Percentiles rank a stretch among this genome's conserved stretches.
These are phyloP conservation scores for Puffinus mauretanicus DNA, from an alignment of 2,113 vertebrate species.

Conservation along the genomic window DNA sequence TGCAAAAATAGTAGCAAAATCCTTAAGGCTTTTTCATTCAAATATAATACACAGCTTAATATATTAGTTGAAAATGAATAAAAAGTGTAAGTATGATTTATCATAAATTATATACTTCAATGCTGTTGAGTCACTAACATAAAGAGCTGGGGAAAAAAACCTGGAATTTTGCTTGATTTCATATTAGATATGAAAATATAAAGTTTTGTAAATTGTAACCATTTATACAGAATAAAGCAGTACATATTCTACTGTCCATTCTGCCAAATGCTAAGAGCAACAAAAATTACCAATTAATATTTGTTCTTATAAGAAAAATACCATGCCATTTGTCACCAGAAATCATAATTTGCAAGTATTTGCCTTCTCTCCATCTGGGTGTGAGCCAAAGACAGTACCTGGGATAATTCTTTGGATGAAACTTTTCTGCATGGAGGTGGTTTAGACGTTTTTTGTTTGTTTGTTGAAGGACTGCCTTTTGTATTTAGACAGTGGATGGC, in stretches of 20 bases:
- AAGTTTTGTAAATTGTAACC: neutral
- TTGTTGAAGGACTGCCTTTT: neutral
- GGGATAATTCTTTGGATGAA: neutral
- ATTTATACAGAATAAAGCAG: neutral
- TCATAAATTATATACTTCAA: neutral
- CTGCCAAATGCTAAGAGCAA: neutral
- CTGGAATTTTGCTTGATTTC: neutral
- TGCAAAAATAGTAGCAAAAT: neutral
- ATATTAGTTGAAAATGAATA: neutral
- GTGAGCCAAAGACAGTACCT: neutral
- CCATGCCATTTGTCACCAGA: neutral
- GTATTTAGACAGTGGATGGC: neutral
- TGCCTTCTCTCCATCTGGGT: neutral
- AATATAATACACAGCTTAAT: neutral
- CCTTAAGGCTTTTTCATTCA: neutral
- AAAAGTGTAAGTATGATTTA: neutral
- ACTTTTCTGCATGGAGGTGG: neutral
- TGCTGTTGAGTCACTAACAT: neutral
- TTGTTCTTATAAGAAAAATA: neutral
- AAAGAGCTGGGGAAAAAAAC: rapidly evolving
- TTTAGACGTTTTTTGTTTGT: neutral
- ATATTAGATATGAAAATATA: neutral
- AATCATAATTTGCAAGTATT: neutral
- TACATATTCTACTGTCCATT: neutral
- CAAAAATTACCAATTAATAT: neutral